phyloP scores from a whole-genome alignment of 2,113 vertebrate species.

The Ochotona princeps region DNA sequence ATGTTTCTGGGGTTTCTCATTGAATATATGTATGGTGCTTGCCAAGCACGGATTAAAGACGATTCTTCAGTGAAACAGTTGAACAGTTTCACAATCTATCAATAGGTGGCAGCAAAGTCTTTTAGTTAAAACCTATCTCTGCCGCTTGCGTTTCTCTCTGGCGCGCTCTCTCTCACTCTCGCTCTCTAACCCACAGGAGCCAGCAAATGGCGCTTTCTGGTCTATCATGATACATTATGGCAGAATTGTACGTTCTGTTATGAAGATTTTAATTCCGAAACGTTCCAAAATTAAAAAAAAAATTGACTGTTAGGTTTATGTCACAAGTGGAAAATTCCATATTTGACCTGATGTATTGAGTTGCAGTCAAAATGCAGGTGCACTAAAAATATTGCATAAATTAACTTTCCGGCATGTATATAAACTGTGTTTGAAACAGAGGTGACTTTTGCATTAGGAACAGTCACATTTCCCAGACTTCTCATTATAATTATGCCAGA shows the following conservation, averaged over 20 bases:
- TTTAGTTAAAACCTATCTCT: background rate
- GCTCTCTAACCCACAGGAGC: background rate
- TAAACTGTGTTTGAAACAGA: too few species aligned
- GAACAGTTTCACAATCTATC: conserved; percentile 3
- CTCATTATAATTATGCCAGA: too few species aligned
- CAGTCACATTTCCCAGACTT: too few species aligned
- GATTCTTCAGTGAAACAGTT: background rate
- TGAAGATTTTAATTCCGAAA: too few species aligned
- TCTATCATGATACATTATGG: background rate
- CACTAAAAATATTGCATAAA: too few species aligned
- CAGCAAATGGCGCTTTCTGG: background rate
- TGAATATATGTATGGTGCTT: background rate
- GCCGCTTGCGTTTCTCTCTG: fast-evolving
- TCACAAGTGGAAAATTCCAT: too few species aligned
- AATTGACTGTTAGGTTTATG: too few species aligned
- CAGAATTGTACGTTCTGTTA: background rate
- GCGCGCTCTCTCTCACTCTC: background rate
- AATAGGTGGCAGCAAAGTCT: conserved; percentile 46
- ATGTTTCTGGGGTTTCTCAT: background rate
- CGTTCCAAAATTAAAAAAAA: too few species aligned
- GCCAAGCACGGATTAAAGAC: background rate
- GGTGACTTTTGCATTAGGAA: too few species aligned
- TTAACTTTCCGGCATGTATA: too few species aligned
- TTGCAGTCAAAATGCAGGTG: too few species aligned
- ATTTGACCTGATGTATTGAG: too few species aligned